Base-by-base conservation (phyloP, 2,888 invertebrate genomes). In the Chirona hameri region DNA sequence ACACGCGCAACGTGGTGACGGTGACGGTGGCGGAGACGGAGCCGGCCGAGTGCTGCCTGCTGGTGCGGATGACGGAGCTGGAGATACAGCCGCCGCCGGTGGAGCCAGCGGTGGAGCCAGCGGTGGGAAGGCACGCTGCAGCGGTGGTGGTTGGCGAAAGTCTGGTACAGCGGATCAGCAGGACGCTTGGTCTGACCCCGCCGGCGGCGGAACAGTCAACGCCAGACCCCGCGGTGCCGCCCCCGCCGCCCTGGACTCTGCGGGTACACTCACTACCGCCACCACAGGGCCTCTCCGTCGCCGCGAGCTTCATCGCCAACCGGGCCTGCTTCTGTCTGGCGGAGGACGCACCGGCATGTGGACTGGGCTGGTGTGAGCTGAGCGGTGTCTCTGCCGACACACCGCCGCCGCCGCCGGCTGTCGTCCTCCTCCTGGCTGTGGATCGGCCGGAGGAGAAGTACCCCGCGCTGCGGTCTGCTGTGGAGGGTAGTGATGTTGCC, bases 11-110 rank as follows among this genome's bases (percentile, higher is more conserved):
- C 52, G 48, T 48, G 52, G 80, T 84, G 27, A 46, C 29, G 18
- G 82, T 84, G 39, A 82, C 81, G n/a, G 83, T 84, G 18, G 79
- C 29, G n/a, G n/a, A 31, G 27, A 65, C 83, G 31, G 79, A 82
- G 27, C 84, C 84, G 69, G 57, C 83, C 10, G 52, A 82, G 27
- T 48, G 60, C 14, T 81, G 81, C 80, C 57, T 83, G 18, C 83
- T 85, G 39, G 83, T 82, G 18, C 81, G 83, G 81, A 82, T 83
- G 79, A 84, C 83, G 10, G 81, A 83, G 39, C 84, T 85, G 29
- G 83, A 85, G 69, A 80, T 85, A 14, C 69, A 83, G 46, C 85
- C 85, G 29, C 84, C 84, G 27, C 39, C 1, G 24, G 27, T 1
- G 48, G 27, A 24, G n/a, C 31, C 52, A 10, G 79, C 7, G 0